These are phyloP conservation scores for Megaceryle alcyon DNA, from an alignment of 2,797 vertebrate genomes.

Conservation along the genomic window DNA sequence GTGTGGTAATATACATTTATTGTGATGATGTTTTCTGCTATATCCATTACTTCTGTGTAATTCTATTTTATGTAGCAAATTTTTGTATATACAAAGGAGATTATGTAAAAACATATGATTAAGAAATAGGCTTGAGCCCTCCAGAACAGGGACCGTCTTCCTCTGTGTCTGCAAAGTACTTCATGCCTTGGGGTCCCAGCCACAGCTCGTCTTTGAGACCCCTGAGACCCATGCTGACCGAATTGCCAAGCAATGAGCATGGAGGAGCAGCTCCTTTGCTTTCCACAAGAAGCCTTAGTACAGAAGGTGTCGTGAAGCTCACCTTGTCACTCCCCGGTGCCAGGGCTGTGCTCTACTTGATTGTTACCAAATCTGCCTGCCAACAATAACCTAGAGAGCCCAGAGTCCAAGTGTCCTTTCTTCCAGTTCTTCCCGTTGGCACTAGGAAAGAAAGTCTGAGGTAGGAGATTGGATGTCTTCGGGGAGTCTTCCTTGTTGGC, in stretches of 20 bases:
- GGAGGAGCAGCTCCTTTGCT: neutral
- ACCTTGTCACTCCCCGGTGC: neutral
- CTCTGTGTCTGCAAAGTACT: slow-evolving; percentile 25
- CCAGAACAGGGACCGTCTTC: slow-evolving; percentile 4
- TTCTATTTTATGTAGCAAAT: slow-evolving; percentile 66
- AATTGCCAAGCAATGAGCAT: neutral
- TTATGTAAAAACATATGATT: neutral
- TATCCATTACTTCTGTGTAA: slow-evolving; percentile 56
- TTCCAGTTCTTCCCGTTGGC: neutral
- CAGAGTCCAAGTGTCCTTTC: neutral
- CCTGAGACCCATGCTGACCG: neutral
- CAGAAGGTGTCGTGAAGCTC: neutral
- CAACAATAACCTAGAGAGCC: neutral
- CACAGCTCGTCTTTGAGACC: neutral
- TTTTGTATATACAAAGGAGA: slow-evolving; percentile 53
- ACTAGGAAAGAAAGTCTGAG: neutral
- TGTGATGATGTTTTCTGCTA: slow-evolving; percentile 27
- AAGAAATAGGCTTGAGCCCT: slow-evolving; percentile 3
- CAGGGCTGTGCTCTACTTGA: neutral
- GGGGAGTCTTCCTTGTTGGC: neutral
- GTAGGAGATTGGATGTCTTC: neutral
- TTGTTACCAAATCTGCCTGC: neutral
- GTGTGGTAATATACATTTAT: slow-evolving; percentile 51
- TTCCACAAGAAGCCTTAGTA: neutral
- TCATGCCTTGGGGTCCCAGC: slow-evolving; percentile 1